Percentiles rank a stretch among this genome's conserved stretches.
phyloP scores from a whole-genome alignment of 2,888 invertebrate genomes.

The Andricus curvator region DNA sequence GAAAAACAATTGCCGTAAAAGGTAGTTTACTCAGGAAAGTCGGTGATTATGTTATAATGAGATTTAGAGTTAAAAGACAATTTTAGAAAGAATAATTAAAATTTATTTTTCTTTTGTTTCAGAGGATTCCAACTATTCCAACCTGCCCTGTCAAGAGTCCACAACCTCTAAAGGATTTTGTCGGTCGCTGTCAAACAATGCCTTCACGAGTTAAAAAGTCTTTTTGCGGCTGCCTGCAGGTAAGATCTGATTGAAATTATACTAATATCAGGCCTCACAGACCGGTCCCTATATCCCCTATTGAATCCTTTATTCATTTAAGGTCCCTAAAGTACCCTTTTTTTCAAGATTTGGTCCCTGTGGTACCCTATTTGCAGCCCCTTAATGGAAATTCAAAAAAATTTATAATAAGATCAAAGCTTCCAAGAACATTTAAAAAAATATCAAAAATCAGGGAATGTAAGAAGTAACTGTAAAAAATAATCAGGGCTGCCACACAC shows the following conservation, averaged over 20 bases:
- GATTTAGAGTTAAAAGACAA: neutral
- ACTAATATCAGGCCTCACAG: too few relatives aligned
- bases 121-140: slow-evolving; percentile 76
- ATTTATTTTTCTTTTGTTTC: slow-evolving; percentile 56
- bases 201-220: slow-evolving; percentile 78
- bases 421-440: too few relatives aligned
- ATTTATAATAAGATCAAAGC: too few relatives aligned
- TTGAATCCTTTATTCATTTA: too few relatives aligned
- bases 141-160: slow-evolving; percentile 76
- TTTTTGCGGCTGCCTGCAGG: slow-evolving; percentile 91
- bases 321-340: too few relatives aligned
- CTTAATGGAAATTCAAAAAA: too few relatives aligned
- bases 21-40: neutral
- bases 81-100: neutral
- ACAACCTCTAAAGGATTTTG: slow-evolving; percentile 76
- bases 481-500: too few relatives aligned
- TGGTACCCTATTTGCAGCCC: too few relatives aligned
- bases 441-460: too few relatives aligned
- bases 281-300: too few relatives aligned
- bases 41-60: neutral
- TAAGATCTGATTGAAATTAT: slow-evolving; percentile 77
- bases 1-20: neutral
- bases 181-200: slow-evolving; percentile 77
- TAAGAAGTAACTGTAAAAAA: too few relatives aligned
- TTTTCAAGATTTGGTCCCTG: too few relatives aligned